Evolutionary conservation across 2,888 invertebrate genomes (phyloP).

Genomic region (Heliconius hortense): DNA sequence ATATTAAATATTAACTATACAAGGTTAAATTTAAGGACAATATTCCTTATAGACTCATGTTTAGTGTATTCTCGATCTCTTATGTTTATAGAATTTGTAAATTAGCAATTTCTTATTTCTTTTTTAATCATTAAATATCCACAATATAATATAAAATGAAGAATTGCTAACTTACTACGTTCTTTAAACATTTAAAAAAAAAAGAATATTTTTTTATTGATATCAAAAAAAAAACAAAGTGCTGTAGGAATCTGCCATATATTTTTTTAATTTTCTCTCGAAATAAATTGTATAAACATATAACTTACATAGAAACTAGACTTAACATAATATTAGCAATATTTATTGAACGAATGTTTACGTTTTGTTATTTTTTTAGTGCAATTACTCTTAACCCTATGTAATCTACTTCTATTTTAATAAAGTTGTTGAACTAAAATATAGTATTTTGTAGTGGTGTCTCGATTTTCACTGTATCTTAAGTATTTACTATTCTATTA

Average conservation of each 20-base stretch:
- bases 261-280: constrained; percentile 10
- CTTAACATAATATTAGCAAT: constrained; percentile 20
- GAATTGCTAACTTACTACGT: background rate
- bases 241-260: constrained; percentile 24
- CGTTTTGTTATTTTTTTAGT: constrained; percentile 59
- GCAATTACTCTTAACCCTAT: constrained; percentile 51
- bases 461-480: constrained; percentile 57
- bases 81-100: background rate
- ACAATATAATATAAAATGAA: background rate
- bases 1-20: constrained; percentile 8
- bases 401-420: constrained; percentile 38
- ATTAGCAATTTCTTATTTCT: background rate
- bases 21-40: constrained; percentile 11
- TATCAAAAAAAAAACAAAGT: background rate
- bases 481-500: constrained; percentile 57
- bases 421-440: constrained; percentile 51
- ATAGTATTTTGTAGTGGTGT: constrained; percentile 66
- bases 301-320: constrained; percentile 2
- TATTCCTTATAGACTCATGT: background rate
- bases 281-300: constrained; percentile 1
- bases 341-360: constrained; percentile 41
- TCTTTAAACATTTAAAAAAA: background rate
- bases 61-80: constrained; percentile 14
- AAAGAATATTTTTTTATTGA: constrained; percentile 17
- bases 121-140: too few relatives aligned